Conservation (phyloP, 2,113 vertebrate species). For the Dromiciops gliroides region DNA sequence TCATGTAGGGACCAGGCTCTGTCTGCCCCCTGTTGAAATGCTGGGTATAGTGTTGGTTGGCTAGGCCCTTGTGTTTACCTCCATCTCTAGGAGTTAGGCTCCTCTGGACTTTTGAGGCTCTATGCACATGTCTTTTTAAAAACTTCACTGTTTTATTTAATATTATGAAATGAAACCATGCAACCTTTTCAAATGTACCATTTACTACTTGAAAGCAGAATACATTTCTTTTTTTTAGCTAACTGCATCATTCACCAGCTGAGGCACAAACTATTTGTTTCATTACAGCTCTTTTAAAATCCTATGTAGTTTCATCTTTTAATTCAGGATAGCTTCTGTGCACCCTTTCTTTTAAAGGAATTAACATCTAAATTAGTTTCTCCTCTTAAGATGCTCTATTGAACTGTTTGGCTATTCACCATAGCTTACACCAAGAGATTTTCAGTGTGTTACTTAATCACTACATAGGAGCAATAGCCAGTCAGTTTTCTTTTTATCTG, state of each 20-base stretch:
- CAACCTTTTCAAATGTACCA: constrained; percentile 82
- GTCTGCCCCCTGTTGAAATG: no score
- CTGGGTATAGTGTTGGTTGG: no score
- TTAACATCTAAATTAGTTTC: constrained; percentile 42
- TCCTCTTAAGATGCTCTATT: constrained; percentile 50
- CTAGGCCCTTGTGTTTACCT: no score
- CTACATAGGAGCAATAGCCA: background rate
- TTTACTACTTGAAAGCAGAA: constrained; percentile 80
- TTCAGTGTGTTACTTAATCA: background rate
- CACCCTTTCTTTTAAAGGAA: constrained; percentile 25
- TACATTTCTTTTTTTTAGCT: constrained; percentile 73
- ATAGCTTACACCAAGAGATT: constrained; percentile 42
- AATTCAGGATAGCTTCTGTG: constrained; percentile 51
- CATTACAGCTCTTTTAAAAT: background rate
- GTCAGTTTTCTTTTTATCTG: background rate
- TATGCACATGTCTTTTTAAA: background rate
- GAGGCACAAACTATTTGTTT: background rate
- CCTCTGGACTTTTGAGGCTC: background rate
- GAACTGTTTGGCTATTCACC: constrained; percentile 58
- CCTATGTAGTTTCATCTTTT: constrained; percentile 1
- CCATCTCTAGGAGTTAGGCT: no score
- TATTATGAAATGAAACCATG: constrained; percentile 86
- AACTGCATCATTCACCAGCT: no score
- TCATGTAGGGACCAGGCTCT: constrained; percentile 23
- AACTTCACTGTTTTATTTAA: constrained; percentile 85